Base-by-base conservation (phyloP, 2,888 invertebrate genomes). In the Trissonchulus latispiculum region DNA sequence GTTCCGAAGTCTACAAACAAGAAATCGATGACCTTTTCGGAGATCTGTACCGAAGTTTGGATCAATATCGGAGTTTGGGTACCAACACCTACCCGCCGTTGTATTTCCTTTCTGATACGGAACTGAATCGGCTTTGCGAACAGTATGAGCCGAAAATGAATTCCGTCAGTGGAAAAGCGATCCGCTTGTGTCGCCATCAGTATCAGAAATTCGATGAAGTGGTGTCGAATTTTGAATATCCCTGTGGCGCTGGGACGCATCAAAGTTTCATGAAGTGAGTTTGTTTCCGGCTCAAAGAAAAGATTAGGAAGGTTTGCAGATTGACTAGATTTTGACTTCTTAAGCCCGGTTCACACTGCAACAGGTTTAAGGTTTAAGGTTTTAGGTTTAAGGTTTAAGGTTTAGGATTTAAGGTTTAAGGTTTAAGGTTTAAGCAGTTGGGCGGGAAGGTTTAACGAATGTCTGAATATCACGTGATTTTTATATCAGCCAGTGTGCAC, bases 181-280 rank as follows among this genome's bases (percentile, higher is more conserved):
- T 68, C 8, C 29, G 69, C 8, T 3, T 68, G 33, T 68, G 69
- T 33, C 69, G 69, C 31, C 31, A 68, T n/a, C 28, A 68, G 28
- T n/a, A 35, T 33, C 35, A 68, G n/a, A 36, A n/a, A 15, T n/a
- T 68, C 2, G 69, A 68, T 36, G 3, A 33, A 68, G 28, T 68
- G 3, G n/a, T 68, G 36, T 32, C 69, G 36, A 37, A 72, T 32
- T 62, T 72, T 29, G 66, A 48, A 2, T 71, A 72, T 36, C 72
- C 74, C n/a, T 74, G 74, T 59, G 72, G 74, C 61, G 36, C 32
- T 23, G 72, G 32, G 8, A 74, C 72, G 35, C 1, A 33, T 23
- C 2, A 68, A 36, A 36, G 23, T 36, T 68, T 68, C 36, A 31
- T 68, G 35, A 68, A 36, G 69, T 68, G 23, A 15, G 64, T 33